Evolutionary conservation across 2,797 vertebrate species (phyloP).

Genomic region (Coracias cyanogaster): DNA sequence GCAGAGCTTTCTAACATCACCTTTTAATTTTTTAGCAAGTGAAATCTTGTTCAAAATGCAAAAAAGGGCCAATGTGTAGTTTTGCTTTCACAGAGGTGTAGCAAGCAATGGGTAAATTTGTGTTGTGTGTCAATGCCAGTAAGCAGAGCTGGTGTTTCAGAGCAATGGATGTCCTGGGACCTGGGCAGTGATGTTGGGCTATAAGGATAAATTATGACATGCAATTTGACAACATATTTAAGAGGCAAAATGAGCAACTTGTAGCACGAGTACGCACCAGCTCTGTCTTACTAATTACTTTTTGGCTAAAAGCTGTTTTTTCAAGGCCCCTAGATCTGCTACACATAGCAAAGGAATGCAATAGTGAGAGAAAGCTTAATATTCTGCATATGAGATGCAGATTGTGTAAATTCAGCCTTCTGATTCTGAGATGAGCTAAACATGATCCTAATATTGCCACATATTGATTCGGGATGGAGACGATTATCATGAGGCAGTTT

Average conservation of each 20-base stretch:
- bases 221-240: background rate
- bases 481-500: background rate
- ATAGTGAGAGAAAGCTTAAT: background rate
- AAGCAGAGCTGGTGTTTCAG: background rate
- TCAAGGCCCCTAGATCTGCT: background rate
- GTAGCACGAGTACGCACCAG: background rate
- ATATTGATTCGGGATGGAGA: background rate
- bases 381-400: background rate
- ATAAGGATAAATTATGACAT: background rate
- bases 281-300: slow-evolving; percentile 29
- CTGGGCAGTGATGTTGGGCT: background rate
- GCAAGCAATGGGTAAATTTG: background rate
- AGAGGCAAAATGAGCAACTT: background rate
- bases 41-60: background rate
- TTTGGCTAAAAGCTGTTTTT: slow-evolving; percentile 1
- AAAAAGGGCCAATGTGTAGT: background rate
- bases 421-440: background rate
- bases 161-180: background rate
- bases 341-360: background rate
- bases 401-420: background rate
- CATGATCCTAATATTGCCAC: background rate
- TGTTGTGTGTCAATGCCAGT: background rate
- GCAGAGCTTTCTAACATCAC: background rate
- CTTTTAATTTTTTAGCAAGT: background rate
- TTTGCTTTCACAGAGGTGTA: background rate